Base-by-base conservation (phyloP, 2,888 invertebrate genomes). In the Hofmannophila pseudospretella region DNA sequence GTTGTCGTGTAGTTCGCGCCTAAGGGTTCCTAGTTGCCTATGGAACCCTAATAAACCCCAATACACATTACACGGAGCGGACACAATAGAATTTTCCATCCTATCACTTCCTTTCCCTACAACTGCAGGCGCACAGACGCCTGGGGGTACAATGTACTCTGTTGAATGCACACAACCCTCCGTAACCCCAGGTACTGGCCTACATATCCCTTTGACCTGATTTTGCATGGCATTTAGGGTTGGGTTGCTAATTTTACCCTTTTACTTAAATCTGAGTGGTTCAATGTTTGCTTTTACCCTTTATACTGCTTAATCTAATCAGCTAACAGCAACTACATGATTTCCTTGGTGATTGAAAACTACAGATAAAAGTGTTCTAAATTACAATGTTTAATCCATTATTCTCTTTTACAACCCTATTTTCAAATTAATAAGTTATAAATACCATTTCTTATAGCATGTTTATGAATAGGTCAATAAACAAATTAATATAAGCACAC, bases 91-190 rank as follows among this genome's bases (percentile, higher is more conserved):
- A 70, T 79, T 75, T 77, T 76, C 72, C 69, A 54, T 57, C 44
- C 63, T 58, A 54, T 51, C 69, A 71, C 64, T 63, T 64, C 54
- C 43, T 52, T 58, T n/a, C n/a, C n/a, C n/a, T 54, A 61, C 47
- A 50, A 57, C 45, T 58, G 58, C 55, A 64, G 41, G 51, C 46
- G 46, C 34, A 46, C 45, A 44, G 41, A 49, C 46, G 47, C 51
- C 47, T 47, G 34, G 47, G 44, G 52, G 36, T 44, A 31, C 38
- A 13, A 40, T 58, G 54, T 62, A 63, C 52, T 68, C 67, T 64
- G 65, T 71, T 73, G 67, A 67, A 63, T 73, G 69, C 67, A 72
- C 73, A 72, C 61, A 51, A 47, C 73, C 69, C 68, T 52, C n/a
- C 41, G 36, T 42, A 37, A 57, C 52, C 58, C 58, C 53, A 66